These are phyloP conservation scores for Battus philenor DNA, from an alignment of 1,140 invertebrate genomes.

Conservation along the genomic window DNA sequence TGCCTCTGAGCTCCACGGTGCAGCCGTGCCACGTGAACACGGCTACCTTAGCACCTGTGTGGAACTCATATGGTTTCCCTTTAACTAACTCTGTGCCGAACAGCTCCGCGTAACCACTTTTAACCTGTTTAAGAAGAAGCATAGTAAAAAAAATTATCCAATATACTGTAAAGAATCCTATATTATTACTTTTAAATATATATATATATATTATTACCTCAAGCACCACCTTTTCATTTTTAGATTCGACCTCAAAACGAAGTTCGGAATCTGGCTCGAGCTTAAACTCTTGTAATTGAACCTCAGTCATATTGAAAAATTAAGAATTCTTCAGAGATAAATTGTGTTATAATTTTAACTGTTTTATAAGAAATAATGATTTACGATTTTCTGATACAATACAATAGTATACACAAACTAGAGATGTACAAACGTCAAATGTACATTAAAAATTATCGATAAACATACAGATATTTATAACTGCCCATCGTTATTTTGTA, in stretches of 20 bases:
- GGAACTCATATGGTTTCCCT: conserved; percentile 94
- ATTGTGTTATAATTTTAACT: no score
- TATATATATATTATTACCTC: no score
- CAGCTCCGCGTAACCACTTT: conserved; percentile 93
- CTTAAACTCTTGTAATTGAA: conserved; percentile 84
- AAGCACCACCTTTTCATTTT: conserved; percentile 88
- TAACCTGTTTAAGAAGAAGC: conserved; percentile 78
- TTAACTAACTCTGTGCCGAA: conserved; percentile 98
- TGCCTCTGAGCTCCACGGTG: conserved; percentile 87
- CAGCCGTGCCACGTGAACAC: conserved; percentile 98
- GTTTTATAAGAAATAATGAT: no score
- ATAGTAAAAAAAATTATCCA: conserved; percentile 40
- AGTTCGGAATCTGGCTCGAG: conserved; percentile 93
- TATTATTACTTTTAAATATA: no score
- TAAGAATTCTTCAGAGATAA: neutral
- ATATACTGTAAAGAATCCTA: no score
- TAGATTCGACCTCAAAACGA: conserved; percentile 94
- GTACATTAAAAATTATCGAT: no score
- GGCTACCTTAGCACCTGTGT: conserved; percentile 93
- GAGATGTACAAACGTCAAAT: neutral
- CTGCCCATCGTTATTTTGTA: no score
- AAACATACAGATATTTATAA: no score
- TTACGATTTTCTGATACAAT: conserved; percentile 28
- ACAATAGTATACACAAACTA: neutral
- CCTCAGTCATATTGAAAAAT: conserved; percentile 56